Conservation (phyloP, 2,888 invertebrate genomes). For the Dynastes maya region DNA sequence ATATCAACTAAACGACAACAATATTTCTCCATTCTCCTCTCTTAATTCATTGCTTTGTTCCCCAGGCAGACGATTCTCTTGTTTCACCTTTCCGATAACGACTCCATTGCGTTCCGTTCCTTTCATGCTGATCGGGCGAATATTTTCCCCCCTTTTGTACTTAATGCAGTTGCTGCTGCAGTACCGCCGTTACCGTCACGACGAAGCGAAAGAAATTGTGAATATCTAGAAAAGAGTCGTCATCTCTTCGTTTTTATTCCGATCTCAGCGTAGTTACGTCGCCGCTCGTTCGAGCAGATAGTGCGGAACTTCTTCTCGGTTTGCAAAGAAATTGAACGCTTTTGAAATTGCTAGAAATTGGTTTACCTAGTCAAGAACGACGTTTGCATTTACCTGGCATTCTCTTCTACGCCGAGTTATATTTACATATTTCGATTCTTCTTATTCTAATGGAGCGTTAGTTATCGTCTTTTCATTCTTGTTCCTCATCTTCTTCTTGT, state of each 20-base stretch:
- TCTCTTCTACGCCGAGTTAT: slow-evolving; percentile 6
- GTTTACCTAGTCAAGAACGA: slow-evolving; percentile 36
- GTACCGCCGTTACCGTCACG: not conserved
- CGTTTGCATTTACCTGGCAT: slow-evolving; percentile 33
- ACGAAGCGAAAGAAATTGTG: not conserved
- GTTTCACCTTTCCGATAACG: not conserved
- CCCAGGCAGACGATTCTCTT: not conserved
- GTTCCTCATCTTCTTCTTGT: too few relatives aligned
- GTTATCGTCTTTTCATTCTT: slow-evolving; percentile 10
- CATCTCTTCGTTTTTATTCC: not conserved
- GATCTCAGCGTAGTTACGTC: not conserved
- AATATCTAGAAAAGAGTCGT: not conserved
- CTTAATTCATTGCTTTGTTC: slow-evolving; percentile 8
- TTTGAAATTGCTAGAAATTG: slow-evolving; percentile 41
- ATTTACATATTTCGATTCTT: slow-evolving; percentile 36
- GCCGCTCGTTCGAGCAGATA: not conserved
- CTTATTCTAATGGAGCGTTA: slow-evolving; percentile 19
- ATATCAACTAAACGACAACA: not conserved
- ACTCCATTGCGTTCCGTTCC: slow-evolving; percentile 13
- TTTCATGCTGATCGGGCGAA: slow-evolving; percentile 19
- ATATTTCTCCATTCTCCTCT: slow-evolving; percentile 1
- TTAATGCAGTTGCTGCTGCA: slow-evolving; percentile 8
- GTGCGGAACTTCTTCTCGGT: not conserved
- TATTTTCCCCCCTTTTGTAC: slow-evolving; percentile 17
- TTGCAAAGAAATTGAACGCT: slow-evolving; percentile 32